Evolutionary conservation across 2,888 invertebrate species (phyloP), one percentile per base, ranked within the genome.

Genomic region (Caenorhabditis sp.): DNA sequence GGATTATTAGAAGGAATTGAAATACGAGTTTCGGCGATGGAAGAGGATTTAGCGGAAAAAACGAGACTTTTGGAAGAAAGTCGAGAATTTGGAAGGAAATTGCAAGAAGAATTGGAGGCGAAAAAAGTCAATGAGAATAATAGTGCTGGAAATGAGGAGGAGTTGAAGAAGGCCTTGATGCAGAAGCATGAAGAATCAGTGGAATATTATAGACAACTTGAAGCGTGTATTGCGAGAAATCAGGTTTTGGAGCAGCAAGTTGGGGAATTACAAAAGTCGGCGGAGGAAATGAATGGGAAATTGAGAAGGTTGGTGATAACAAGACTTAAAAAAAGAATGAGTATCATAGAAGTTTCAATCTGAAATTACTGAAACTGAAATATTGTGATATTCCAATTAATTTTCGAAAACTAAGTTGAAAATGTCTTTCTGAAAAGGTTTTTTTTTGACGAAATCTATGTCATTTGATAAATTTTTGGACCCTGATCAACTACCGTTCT

Each of bases 131-230:
- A 31, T 31, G 31, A 31, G 10, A 31, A 10, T 52, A n/a, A n/a
- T n/a, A n/a, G n/a, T n/a, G n/a, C n/a, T n/a, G n/a, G 14, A 50
- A 26, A 67, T 36, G 36, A 58, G 14, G 38, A 38, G 31, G 61
- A 59, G 54, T n/a, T 61, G 65, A 64, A 61, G 43, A 50, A 49
- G 38, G 23, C 14, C 5, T 21, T 52, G 36, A 38, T 49, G 25
- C 12, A 20, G 59, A 76, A 78, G 53, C 77, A 80, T 61, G 72
- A 67, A 1, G 78, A 82, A 60, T 71, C 62, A 27, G 71, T 81
- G 14, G 67, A 63, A 31, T 79, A 78, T 59, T 80, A 80, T 52
- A 63, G 25, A 21, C 66, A 70, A 25, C 49, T 78, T 14, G 69
- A 76, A 20, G 61, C 72, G 50, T 59, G 59, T 31, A 59, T 62